Conservation (phyloP, 2,797 vertebrate species). For the Alcedo quadribrachys region DNA sequence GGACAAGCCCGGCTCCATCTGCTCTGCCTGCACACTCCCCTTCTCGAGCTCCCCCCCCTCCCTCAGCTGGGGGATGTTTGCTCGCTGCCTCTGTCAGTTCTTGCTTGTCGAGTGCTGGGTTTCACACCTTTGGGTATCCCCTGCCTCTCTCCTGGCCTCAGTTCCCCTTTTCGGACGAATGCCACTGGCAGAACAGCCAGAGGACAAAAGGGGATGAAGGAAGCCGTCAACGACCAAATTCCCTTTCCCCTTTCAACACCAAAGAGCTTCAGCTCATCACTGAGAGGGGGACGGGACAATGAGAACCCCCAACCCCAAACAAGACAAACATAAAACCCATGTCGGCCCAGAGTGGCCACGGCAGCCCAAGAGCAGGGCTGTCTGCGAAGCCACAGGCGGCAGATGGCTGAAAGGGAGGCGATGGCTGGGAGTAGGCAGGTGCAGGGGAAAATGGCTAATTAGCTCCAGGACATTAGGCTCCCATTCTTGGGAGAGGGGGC, state of each 20-base stretch:
- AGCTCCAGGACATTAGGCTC: constrained; percentile 60
- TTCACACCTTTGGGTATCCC: neutral
- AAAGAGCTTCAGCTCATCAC: neutral
- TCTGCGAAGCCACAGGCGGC: constrained; percentile 41
- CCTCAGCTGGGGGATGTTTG: neutral
- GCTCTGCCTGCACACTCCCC: constrained; percentile 35
- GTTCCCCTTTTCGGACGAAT: neutral
- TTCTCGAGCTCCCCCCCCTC: too few relatives aligned
- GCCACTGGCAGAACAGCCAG: rapidly evolving
- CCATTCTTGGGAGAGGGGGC: constrained; percentile 14
- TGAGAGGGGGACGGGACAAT: neutral
- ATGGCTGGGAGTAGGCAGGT: constrained; percentile 57
- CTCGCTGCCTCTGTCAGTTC: neutral
- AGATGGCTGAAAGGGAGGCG: constrained; percentile 62
- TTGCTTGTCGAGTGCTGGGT: neutral
- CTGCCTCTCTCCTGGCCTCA: neutral
- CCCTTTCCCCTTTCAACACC: neutral
- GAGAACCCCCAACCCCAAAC: neutral
- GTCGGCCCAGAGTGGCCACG: rapidly evolving
- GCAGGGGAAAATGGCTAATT: constrained; percentile 57
- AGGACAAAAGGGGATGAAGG: rapidly evolving
- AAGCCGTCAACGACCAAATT: neutral
- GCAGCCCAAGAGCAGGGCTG: neutral
- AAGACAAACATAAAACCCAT: neutral
- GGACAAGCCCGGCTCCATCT: constrained; percentile 81